Conservation (phyloP, 2,113 vertebrate genomes). For the Chiloscyllium plagiosum region DNA sequence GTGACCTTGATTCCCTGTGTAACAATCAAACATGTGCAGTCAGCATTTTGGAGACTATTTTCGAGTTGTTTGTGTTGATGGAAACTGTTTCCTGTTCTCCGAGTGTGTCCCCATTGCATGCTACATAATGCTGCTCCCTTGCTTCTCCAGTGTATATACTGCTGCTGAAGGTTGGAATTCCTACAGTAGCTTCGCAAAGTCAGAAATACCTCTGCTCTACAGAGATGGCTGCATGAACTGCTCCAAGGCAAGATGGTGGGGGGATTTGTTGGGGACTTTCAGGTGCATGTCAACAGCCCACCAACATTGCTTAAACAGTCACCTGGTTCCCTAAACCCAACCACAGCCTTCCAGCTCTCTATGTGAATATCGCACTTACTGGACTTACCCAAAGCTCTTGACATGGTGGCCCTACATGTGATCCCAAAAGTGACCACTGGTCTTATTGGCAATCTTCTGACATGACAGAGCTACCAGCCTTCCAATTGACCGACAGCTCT, state of each 20-base stretch:
- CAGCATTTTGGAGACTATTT: neutral
- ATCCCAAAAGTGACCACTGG: neutral
- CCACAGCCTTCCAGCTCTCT: no score
- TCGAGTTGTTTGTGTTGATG: neutral
- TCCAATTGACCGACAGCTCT: no score
- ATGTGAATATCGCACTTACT: no score
- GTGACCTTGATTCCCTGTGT: neutral
- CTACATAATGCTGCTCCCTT: neutral
- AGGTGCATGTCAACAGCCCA: no score
- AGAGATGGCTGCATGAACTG: neutral
- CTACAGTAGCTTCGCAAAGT: neutral
- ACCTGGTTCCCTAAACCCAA: no score
- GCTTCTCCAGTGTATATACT: neutral
- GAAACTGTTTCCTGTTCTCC: neutral
- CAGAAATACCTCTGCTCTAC: neutral
- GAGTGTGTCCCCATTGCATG: neutral
- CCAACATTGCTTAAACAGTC: no score
- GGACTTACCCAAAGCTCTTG: no score
- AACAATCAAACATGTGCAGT: neutral
- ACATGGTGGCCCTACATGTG: neutral
- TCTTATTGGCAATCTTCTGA: no score
- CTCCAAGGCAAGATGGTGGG: no score
- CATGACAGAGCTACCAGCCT: no score
- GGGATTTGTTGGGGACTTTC: neutral
- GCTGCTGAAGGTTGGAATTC: neutral